Evolutionary conservation across 2,797 vertebrate genomes (phyloP).

Genomic region (Sarcoramphus papa): DNA sequence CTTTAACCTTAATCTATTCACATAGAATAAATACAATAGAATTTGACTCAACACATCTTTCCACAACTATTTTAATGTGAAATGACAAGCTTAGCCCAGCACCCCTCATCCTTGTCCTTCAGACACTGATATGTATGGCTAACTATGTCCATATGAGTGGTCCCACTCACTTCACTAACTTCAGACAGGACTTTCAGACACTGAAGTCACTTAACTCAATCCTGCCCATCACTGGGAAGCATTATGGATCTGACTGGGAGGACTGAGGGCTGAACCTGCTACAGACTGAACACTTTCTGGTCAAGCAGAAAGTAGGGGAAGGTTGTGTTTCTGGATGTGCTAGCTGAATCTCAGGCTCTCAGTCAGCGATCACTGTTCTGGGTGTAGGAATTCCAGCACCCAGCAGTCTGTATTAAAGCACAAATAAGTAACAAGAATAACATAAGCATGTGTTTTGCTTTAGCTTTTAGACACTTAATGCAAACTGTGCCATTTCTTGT

Average conservation of each 20-base stretch:
- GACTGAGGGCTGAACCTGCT: neutral
- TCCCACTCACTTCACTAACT: slow-evolving; percentile 19
- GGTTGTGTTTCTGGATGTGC: neutral
- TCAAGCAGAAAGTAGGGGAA: neutral
- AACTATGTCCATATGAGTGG: slow-evolving; percentile 39
- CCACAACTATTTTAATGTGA: slow-evolving; percentile 8
- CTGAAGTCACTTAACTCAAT: slow-evolving; percentile 28
- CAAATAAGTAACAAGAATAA: neutral
- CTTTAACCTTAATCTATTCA: neutral
- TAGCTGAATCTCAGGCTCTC: neutral
- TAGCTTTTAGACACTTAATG: neutral
- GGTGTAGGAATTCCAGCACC: neutral
- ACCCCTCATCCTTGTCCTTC: neutral
- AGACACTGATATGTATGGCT: neutral
- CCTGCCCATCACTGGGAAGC: neutral
- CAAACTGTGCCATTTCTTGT: neutral
- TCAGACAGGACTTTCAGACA: neutral
- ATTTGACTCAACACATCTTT: neutral
- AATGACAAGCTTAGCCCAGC: slow-evolving; percentile 4
- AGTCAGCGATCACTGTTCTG: neutral
- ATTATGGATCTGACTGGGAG: neutral
- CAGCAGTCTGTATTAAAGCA: neutral
- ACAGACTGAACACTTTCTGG: accelerated
- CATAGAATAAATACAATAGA: neutral
- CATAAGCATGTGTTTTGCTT: neutral